Percentiles rank a stretch among this genome's conserved stretches.
Evolutionary conservation across 2,797 vertebrate species (phyloP).

Genomic region (Manis pentadactyla): DNA sequence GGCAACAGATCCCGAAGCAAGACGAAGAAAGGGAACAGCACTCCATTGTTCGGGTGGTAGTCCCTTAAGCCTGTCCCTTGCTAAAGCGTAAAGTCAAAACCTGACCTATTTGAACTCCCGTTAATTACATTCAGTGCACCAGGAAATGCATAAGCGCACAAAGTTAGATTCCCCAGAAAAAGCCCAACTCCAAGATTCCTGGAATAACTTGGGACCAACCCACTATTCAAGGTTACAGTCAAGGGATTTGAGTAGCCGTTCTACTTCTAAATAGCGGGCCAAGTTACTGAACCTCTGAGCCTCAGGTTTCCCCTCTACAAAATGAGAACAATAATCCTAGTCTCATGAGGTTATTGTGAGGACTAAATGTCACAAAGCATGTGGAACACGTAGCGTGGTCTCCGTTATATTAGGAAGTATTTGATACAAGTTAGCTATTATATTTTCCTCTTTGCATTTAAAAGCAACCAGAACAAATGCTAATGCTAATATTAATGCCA

Average conservation of each 20-base stretch:
- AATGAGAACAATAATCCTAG: neutral
- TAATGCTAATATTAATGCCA: neutral
- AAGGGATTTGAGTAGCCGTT: neutral
- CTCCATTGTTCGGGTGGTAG: neutral
- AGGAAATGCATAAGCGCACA: neutral
- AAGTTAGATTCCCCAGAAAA: neutral
- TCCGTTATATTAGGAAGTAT: neutral
- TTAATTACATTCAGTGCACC: neutral
- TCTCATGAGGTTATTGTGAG: neutral
- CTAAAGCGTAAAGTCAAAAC: neutral
- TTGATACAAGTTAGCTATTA: neutral
- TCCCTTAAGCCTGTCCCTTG: neutral
- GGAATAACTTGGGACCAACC: neutral
- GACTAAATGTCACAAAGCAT: neutral
- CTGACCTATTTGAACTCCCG: neutral
- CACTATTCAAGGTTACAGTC: neutral
- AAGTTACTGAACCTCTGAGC: neutral
- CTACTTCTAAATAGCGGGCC: neutral
- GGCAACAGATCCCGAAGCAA: neutral
- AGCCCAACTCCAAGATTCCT: neutral
- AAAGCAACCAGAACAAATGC: neutral
- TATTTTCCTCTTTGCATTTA: neutral
- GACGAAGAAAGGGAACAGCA: neutral
- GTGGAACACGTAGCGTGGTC: rapidly evolving
- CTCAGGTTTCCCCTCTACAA: neutral